Evolutionary conservation across 1,140 invertebrate genomes (phyloP).

Genomic region (Zaprionus africanus): DNA sequence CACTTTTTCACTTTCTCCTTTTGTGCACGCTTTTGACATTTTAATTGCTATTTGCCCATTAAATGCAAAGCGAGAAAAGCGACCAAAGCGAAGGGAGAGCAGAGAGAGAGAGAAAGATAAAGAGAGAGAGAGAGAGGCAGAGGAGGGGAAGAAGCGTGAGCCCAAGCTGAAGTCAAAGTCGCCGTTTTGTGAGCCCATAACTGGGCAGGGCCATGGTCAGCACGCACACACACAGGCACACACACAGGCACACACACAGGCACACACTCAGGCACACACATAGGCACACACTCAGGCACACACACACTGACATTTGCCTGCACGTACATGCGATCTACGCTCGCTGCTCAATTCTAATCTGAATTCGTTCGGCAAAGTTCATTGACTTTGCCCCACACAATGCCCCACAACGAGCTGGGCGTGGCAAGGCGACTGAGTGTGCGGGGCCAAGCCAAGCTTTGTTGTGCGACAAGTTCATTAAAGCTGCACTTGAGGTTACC

Average conservation of each 20-base stretch:
- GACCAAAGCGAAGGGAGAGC: constrained; percentile 6
- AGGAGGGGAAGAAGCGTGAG: constrained; percentile 3
- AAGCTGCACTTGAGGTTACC: not conserved
- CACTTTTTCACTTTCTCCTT: constrained; percentile 80
- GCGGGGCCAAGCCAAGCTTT: constrained; percentile 3
- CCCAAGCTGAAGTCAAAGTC: constrained; percentile 20
- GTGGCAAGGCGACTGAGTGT: constrained; percentile 12
- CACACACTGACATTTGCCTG: not conserved
- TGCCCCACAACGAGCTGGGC: constrained; percentile 1
- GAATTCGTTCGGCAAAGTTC: constrained; percentile 38
- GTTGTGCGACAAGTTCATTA: not conserved
- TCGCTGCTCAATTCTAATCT: constrained; percentile 32
- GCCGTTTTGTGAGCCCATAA: constrained; percentile 26
- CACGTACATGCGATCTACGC: constrained; percentile 12
- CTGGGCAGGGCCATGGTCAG: constrained; percentile 40
- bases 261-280: not conserved
- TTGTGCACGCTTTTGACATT: constrained; percentile 82
- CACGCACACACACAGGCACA: not conserved
- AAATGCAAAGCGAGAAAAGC: constrained; percentile 48
- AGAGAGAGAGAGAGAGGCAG: not conserved
- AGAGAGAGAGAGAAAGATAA: not conserved
- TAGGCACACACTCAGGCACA: not conserved
- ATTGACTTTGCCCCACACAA: constrained; percentile 46
- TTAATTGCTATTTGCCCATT: constrained; percentile 81
- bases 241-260: not conserved